Evolutionary conservation across 2,113 vertebrate genomes (phyloP), one percentile per base, ranked within the genome.

Genomic region (Amazona vittata): DNA sequence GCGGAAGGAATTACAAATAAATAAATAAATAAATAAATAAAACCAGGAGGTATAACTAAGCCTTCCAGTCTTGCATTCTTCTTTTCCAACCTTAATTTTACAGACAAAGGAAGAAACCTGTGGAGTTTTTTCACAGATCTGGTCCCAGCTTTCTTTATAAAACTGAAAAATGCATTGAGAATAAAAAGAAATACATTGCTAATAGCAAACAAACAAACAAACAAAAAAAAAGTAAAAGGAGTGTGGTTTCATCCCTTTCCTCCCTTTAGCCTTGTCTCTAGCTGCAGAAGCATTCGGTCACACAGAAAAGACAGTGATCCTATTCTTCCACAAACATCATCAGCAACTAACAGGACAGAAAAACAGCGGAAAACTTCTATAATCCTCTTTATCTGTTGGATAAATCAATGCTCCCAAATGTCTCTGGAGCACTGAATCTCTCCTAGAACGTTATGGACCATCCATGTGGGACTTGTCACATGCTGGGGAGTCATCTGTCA

Each of bases 311-410:
- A 95, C 95, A 96, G 69, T 79, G 92, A 43, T 50, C 57, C 65
- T 90, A 87, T 97, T 97, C 94, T 97, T 93, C 57, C 69, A 46
- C 55, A 71, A 93, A 55, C 37, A 78, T 87, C 4, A 0, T 75
- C 90, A 94, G 84, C 81, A 91, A 75, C 53, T 41, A 84, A 70
- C 39, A 91, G 39, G 50, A 78, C 50, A 82, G 29, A 33, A 67
- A 86, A 89, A 71, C 57, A 91, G 33, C 39, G 47, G 55, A 71
- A 94, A 93, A 94, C 71, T 93, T 94, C 90, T 64, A 95, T 86
- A 94, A 92, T 70, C 21, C 7, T 74, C 63, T 83, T 93, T 90
- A 86, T 90, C 95, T 93, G 59, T 2, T 7, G 47, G n/a, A 79
- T 64, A 89, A 87, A 96, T 94, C 87, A 83, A 33, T 47, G 62